Evolutionary conservation across 2,888 invertebrate genomes (phyloP).

Genomic region (Ommatoiulus sabulosus): DNA sequence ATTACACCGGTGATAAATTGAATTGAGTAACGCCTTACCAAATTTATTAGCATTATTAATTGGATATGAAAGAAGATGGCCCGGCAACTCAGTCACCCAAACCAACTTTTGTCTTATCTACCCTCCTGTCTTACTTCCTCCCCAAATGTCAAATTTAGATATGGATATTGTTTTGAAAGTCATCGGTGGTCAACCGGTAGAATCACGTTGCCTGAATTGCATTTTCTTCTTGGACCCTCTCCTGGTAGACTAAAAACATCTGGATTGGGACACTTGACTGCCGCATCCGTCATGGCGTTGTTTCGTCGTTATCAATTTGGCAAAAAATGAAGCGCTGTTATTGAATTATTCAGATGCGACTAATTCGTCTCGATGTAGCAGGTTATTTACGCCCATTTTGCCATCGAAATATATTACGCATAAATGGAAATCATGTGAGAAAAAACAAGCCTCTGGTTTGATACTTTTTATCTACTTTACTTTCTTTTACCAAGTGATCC

Average conservation of each 20-base stretch:
- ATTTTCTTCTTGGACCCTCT: too few relatives aligned
- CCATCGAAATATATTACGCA: not conserved
- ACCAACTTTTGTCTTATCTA: not conserved
- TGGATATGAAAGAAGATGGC: not conserved
- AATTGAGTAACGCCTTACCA: not conserved
- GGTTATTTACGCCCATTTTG: not conserved
- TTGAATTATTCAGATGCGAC: not conserved
- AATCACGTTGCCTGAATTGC: too few relatives aligned
- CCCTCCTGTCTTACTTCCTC: too few relatives aligned
- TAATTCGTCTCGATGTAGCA: not conserved
- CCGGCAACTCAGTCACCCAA: too few relatives aligned
- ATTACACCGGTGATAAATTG: not conserved
- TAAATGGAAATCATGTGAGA: not conserved
- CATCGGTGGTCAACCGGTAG: not conserved
- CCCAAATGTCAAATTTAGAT: not conserved
- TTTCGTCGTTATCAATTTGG: too few relatives aligned
- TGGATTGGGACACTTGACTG: too few relatives aligned
- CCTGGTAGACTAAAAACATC: too few relatives aligned
- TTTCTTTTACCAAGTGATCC: too few relatives aligned
- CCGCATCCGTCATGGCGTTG: too few relatives aligned
- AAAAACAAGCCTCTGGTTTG: not conserved
- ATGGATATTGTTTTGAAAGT: not conserved
- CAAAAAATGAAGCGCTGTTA: not conserved
- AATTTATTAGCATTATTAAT: not conserved
- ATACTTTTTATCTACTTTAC: not conserved